Evolutionary conservation across 2,888 invertebrate genomes (phyloP), one percentile per base, ranked within the genome.

Genomic region (Himalopsyche kuldschensis): DNA sequence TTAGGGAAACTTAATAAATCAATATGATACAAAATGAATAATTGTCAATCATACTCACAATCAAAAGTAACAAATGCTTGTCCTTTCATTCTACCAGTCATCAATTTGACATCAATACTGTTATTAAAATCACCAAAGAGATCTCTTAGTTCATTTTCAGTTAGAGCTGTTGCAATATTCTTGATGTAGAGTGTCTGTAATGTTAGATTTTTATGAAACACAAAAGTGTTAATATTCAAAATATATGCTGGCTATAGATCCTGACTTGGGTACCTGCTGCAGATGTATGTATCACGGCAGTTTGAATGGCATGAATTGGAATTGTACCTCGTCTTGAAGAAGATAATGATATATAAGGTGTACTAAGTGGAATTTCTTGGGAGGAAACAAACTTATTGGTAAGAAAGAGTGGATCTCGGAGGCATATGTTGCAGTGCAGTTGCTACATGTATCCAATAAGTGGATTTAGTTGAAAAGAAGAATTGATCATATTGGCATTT

Each of bases 11-110:
- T 24, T 80, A n/a, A n/a, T 11, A 78, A 41, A 20, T 63, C 24
- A 27, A 69, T 27, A 20, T 27, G 0, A 4, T 30, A n/a, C 30
- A n/a, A 75, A 81, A 55, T 17, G 76, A 24, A 75, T 69, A 69
- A 63, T 46, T 47, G 35, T 35, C 55, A 30, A 77, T 4, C 41
- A 55, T 47, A 87, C 87, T 87, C 89, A 93, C 94, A 89, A 87
- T 89, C 88, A 87, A 93, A 93, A 47, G 90, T 89, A 2, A 93
- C 90, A 89, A 93, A 93, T 0, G 93, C 93, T 87, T 93, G 93
- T 8, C 93, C 93, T 84, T 90, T 90, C 93, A 93, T 93, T 83
- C 91, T 90, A 0, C 93, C 93, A 0, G 89, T 89, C 91, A 93
- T 90, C 48, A 93, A 86, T 80, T 90, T 88, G 3, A 93, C 88